phyloP scores from a whole-genome alignment of 1,140 invertebrate species.

The Drosophila lowei region DNA sequence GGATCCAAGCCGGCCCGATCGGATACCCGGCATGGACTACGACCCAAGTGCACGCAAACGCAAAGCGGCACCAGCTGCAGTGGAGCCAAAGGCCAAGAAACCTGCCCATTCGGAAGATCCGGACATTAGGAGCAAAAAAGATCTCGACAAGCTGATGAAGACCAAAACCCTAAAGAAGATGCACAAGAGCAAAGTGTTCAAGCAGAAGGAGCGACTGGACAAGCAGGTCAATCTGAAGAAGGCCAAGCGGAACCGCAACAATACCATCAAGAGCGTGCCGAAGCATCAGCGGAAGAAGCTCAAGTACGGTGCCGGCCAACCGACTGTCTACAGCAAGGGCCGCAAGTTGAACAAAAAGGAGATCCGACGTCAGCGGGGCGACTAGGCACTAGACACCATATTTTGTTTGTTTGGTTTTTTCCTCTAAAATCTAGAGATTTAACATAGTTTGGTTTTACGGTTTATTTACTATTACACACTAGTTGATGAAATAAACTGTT shows the following conservation, averaged over 20 bases:
- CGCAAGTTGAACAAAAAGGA: constrained; percentile 64
- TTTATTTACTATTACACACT: constrained; percentile 76
- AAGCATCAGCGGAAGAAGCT: constrained; percentile 68
- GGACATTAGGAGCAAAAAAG: constrained; percentile 84
- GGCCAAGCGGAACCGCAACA: constrained; percentile 78
- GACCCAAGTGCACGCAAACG: constrained; percentile 64
- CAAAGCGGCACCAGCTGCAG: constrained; percentile 9
- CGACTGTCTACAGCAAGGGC: constrained; percentile 65
- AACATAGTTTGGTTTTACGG: constrained; percentile 50
- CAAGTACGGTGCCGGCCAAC: constrained; percentile 50
- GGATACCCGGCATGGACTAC: constrained; percentile 86
- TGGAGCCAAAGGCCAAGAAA: constrained; percentile 12
- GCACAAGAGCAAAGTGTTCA: constrained; percentile 89
- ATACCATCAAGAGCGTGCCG: constrained; percentile 72
- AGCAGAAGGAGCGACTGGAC: constrained; percentile 88
- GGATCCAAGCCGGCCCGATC: constrained; percentile 77
- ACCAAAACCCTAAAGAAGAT: constrained; percentile 87
- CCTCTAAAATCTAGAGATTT: constrained; percentile 25
- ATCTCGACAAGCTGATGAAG: constrained; percentile 87
- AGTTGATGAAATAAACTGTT: constrained; percentile 71
- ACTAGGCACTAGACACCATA: constrained; percentile 17
- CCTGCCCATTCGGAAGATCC: background rate
- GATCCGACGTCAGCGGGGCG: constrained; percentile 59
- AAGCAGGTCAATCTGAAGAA: constrained; percentile 86
- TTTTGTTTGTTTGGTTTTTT: background rate